Base-by-base conservation (phyloP, 2,113 vertebrate species). In the Xenopus borealis region DNA sequence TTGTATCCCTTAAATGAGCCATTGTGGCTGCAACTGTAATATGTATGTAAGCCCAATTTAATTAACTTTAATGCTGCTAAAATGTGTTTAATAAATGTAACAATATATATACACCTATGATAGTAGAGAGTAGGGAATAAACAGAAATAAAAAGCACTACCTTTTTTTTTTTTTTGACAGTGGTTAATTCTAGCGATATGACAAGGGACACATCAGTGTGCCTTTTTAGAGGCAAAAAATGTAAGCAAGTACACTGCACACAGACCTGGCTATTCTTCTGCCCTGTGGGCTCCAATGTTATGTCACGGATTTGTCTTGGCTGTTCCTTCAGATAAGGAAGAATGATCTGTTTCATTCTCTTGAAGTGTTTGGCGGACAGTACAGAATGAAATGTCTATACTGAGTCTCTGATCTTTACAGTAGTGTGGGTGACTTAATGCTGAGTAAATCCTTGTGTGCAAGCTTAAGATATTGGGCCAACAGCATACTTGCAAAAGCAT, bases 251-350 rank as follows among this genome's bases (percentile, higher is more conserved):
- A 10, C 23, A 47, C 46, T 72, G 19, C 11, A 68, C 8, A 68
- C 19, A 30, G 19, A 30, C 18, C 17, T 68, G 64, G 40, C 45
- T 30, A 10, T 62, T 46, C 14, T 19, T 74, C 72, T 27, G 12
- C 72, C 57, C 72, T 19, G 57, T 30, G 62, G 66, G 72, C 55
- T 19, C 52, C 45, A 57, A 75, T 33, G 18, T 7, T 12, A 58
- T 19, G 57, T 27, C 14, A 58, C 17, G 0, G 65, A 62, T 40
- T 75, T 68, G 65, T 75, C 46, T 62, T 53, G 72, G 59, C 65
- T 75, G 45, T 69, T 62, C 23, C 23, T 68, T 46, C 45, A 67
- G 72, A 75, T 75, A 75, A 75, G 57, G n/a, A 57, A 11, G 52
- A 74, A 16, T 53, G 61, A 67, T 62, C 2, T 12, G 20, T 40